Conservation (phyloP, 1,140 invertebrate genomes). For the Lamellibrachia luymesi region DNA sequence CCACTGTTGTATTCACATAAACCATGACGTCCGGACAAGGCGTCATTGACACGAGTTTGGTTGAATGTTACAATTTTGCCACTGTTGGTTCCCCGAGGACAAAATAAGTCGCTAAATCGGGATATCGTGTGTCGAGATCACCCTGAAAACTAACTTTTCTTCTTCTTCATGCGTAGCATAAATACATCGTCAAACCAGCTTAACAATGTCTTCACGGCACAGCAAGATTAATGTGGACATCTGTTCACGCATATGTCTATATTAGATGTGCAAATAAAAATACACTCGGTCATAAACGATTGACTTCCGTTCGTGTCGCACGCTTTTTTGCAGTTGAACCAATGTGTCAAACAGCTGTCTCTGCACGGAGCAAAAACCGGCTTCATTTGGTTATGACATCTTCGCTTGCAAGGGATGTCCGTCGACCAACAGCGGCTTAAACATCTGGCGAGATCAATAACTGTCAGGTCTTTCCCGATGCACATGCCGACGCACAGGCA, state of each 20-base stretch:
- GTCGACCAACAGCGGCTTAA: not conserved
- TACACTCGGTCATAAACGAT: not conserved
- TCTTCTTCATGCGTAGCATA: no score
- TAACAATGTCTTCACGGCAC: no score
- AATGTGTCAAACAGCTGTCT: not conserved
- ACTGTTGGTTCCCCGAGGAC: no score
- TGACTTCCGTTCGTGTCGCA: not conserved
- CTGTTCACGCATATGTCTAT: not conserved
- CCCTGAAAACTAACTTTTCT: no score
- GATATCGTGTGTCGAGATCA: no score
- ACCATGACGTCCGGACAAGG: no score
- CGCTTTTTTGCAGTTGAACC: not conserved
- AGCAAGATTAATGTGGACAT: not conserved
- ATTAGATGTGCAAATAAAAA: not conserved
- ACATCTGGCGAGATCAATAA: not conserved
- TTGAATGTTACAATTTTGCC: no score
- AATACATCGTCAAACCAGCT: no score
- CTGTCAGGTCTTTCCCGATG: not conserved
- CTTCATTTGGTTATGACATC: not conserved
- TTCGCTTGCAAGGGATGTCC: not conserved
- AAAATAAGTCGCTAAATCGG: no score
- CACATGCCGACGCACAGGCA: not conserved
- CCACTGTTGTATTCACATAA: no score
- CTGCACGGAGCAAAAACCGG: not conserved
- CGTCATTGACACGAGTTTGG: no score